phyloP scores from a whole-genome alignment of 2,113 vertebrate species.

The Oncorhynchus masou region DNA sequence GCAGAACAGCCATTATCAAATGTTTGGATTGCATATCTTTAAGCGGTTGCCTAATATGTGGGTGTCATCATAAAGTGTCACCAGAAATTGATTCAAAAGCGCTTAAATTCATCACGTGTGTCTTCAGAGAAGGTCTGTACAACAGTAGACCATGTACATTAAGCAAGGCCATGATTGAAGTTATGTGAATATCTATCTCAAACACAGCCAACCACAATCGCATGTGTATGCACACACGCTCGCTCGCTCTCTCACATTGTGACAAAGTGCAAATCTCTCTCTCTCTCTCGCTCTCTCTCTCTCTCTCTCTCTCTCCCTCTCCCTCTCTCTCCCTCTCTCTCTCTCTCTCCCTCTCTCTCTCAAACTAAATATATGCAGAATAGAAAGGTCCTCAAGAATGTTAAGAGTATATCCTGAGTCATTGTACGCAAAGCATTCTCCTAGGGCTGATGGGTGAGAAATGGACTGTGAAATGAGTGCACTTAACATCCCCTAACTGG shows the following conservation, averaged over 20 bases:
- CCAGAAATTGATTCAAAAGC: constrained; percentile 46
- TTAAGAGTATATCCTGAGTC: constrained; percentile 57
- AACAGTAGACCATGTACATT: constrained; percentile 11
- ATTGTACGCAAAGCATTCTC: constrained; percentile 53
- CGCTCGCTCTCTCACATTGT: too few species aligned
- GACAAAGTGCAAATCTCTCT: too few species aligned
- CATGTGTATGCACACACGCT: too few species aligned
- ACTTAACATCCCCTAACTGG: constrained; percentile 68
- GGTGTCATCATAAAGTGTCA: constrained; percentile 38
- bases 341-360: too few species aligned
- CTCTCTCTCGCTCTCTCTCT: too few species aligned
- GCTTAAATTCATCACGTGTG: constrained; percentile 9
- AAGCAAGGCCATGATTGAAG: constrained; percentile 53
- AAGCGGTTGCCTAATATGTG: constrained; percentile 12
- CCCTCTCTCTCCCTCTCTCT: too few species aligned
- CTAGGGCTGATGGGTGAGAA: constrained; percentile 65
- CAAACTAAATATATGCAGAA: constrained; percentile 7
- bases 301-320: too few species aligned
- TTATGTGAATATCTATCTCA: constrained; percentile 45
- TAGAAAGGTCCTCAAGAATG: constrained; percentile 40
- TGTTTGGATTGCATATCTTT: not conserved
- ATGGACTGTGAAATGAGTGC: constrained; percentile 77
- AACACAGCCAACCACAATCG: constrained; percentile 49
- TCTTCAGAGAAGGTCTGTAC: constrained; percentile 34
- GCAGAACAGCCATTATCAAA: too few species aligned